Base-by-base conservation (phyloP, 2,888 invertebrate species). In the Gastracanthus pulcherrimus region DNA sequence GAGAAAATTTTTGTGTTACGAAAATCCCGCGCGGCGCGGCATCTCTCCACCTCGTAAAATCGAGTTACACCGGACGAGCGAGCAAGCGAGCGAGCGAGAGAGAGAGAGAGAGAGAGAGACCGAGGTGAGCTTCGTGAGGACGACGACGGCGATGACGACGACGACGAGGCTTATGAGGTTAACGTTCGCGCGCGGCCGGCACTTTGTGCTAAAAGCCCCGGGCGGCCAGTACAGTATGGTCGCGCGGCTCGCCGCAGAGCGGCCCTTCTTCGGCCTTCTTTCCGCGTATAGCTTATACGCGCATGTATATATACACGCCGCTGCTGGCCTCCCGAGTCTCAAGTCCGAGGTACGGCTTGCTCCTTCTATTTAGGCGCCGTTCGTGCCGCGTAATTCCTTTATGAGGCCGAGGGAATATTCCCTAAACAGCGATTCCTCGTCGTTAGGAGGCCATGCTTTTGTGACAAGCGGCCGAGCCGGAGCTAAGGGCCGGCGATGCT, bases 121-220 rank as follows among this genome's bases (percentile, higher is more conserved):
- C n/a, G n/a, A n/a, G n/a, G n/a, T n/a, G n/a, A n/a, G n/a, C n/a
- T n/a, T n/a, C n/a, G n/a, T n/a, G n/a, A n/a, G n/a, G n/a, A n/a
- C n/a, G n/a, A n/a, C n/a, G n/a, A n/a, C n/a, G n/a, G n/a, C n/a
- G n/a, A n/a, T n/a, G n/a, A n/a, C n/a, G n/a, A 31, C 69, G 51
- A 31, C 48, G 51, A 48, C n/a, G 23, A 26, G 31, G 79, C 67
- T 74, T 58, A 75, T 34, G 71, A 62, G 60, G 81, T 62, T 76
- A 81, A 74, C 60, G 74, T 55, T 77, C 45, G 81, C 72, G 62
- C 41, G 66, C 38, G n/a, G n/a, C 62, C 71, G 60, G 31, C 76
- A 76, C 81, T 77, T 81, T 67, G 38, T 19, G 60, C 67, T 81
- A 81, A 81, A 81, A 81, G 76, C 76, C 34, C 71, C 34, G 19